phyloP scores from a whole-genome alignment of 2,888 invertebrate species.

The Pterobdella sp. region DNA sequence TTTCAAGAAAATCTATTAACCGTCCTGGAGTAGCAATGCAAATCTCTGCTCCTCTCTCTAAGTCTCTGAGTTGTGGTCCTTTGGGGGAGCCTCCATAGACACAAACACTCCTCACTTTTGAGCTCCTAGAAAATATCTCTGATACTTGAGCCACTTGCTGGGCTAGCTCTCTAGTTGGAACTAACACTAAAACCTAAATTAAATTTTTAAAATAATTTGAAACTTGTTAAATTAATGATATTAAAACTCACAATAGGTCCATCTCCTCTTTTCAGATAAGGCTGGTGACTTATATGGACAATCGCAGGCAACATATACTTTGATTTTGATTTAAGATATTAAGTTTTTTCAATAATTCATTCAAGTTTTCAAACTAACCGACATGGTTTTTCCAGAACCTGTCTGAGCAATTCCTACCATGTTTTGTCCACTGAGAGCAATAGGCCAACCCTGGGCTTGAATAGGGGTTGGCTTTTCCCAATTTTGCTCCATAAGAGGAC shows the following conservation, averaged over 20 bases:
- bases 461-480: slow-evolving; percentile 74
- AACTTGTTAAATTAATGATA: neutral
- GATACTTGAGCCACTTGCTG: slow-evolving; percentile 82
- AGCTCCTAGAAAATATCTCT: slow-evolving; percentile 76
- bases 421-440: slow-evolving; percentile 49
- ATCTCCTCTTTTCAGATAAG: slow-evolving; percentile 73
- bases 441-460: slow-evolving; percentile 86
- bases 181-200: slow-evolving; percentile 62
- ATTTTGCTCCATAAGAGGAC: slow-evolving; percentile 42
- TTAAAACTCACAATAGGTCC: slow-evolving; percentile 66
- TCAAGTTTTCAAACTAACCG: slow-evolving; percentile 58
- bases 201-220: neutral
- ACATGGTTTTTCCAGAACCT: slow-evolving; percentile 52
- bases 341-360: slow-evolving; percentile 8
- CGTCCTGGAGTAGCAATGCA: slow-evolving; percentile 91
- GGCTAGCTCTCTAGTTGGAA: slow-evolving; percentile 58
- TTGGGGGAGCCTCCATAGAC: slow-evolving; percentile 97
- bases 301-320: slow-evolving; percentile 70
- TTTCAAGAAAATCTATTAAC: slow-evolving; percentile 81
- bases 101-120: slow-evolving; percentile 83
- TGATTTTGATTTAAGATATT: slow-evolving; percentile 15
- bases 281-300: slow-evolving; percentile 86
- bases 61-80: slow-evolving; percentile 64
- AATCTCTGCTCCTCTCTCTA: slow-evolving; percentile 69
- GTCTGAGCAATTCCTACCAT: slow-evolving; percentile 52